Evolutionary conservation across 2,888 invertebrate species (phyloP).

Genomic region (Melieria omissa): DNA sequence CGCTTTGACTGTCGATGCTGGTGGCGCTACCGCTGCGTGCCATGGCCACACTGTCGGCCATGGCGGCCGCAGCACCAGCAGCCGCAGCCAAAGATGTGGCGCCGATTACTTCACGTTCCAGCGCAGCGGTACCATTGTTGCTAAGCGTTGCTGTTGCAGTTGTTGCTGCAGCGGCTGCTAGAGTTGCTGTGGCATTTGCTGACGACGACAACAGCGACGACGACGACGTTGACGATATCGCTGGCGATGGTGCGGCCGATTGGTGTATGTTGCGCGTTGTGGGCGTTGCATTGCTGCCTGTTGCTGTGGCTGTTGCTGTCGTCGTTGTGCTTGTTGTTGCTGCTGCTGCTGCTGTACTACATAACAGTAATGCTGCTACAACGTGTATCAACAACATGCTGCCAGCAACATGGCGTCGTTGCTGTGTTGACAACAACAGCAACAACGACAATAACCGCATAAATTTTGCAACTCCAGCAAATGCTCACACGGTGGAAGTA

Average conservation of each 20-base stretch:
- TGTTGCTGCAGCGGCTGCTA: slow-evolving; percentile 29
- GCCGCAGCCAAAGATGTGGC: slow-evolving; percentile 52
- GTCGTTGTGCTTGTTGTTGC: slow-evolving; percentile 1
- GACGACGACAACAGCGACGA: background rate
- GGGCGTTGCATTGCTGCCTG: too few species aligned
- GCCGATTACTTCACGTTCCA: slow-evolving; percentile 46
- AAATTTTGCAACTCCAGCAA: background rate
- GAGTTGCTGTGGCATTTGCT: slow-evolving; percentile 13
- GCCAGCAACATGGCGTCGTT: slow-evolving; percentile 43
- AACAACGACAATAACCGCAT: slow-evolving; percentile 8
- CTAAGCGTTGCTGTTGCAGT: slow-evolving; percentile 15
- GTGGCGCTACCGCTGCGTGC: slow-evolving; percentile 10
- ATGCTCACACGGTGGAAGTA: too few species aligned
- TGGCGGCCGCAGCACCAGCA: slow-evolving; percentile 41
- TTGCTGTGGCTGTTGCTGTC: slow-evolving; percentile 5
- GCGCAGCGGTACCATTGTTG: background rate
- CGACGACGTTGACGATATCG: slow-evolving; percentile 7
- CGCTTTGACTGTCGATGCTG: background rate
- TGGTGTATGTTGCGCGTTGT: too few species aligned
- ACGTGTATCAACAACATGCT: slow-evolving; percentile 41
- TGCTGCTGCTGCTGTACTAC: slow-evolving; percentile 18
- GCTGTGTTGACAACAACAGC: slow-evolving; percentile 14
- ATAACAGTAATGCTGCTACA: slow-evolving; percentile 36
- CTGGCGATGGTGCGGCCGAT: background rate
- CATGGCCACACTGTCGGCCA: slow-evolving; percentile 24